Base-by-base conservation (phyloP, 1,140 invertebrate species). In the Formica selysi region DNA sequence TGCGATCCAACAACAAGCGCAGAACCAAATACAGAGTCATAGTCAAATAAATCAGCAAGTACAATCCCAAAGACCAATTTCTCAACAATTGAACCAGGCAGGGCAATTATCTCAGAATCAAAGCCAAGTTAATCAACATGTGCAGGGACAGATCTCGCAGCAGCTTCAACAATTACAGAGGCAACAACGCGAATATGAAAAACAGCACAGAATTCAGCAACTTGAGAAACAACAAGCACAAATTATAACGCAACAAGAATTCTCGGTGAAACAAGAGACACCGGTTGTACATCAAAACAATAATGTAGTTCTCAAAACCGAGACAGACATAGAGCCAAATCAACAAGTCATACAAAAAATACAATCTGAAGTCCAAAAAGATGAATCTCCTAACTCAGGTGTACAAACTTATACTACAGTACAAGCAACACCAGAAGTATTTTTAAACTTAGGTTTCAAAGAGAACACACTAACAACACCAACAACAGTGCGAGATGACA, bases 21-120 rank as follows among this genome's bases (percentile, higher is more conserved):
- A 94, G 87, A 94, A 94, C 90, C 94, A 94, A 90, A 92, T 95
- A 78, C 93, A 93, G 68, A 95, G 89, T 90, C 94, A 95, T 87
- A 93, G 90, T 90, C 94, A 95, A 92, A 92, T 96, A 57, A 94
- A 93, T 79, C 95, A 96, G 84, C 95, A 95, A 73, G 83, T 95
- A 3, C 96, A 96, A 90, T 92, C 94, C 0, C 93, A 96, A 65
- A 94, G 95, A 48, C 95, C 96, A 78, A 93, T 95, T 51, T 90
- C 94, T 64, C 95, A 95, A 44, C 93, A 93, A 48, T 89, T 94
- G 51, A 93, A 85, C 88, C 92, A 92, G 71, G 62, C 89, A 22
- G 86, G 83, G 79, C 95, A 96, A 67, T 92, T 95, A 38, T 90
- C 93, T 61, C 94, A 88, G 90, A 93, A 19, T 87, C 94, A 95